phyloP scores from a whole-genome alignment of 2,797 vertebrate genomes.

The Cetoscarus ocellatus region DNA sequence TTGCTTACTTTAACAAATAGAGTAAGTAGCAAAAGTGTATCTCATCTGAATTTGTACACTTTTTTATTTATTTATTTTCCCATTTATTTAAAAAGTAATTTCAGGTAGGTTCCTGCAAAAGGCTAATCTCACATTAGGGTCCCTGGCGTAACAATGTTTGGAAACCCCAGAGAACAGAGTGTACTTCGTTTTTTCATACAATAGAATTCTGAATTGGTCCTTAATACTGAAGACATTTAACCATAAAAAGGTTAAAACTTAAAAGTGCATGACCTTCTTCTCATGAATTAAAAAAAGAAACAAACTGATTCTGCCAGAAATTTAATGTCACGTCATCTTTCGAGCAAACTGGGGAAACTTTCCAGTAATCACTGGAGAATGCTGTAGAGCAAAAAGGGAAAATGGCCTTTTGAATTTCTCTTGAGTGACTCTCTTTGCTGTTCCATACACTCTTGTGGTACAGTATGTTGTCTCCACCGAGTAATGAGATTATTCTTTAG shows the following conservation, averaged over 20 bases:
- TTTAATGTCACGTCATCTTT: slow-evolving; percentile 48
- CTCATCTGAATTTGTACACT: too few species aligned
- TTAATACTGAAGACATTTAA: slow-evolving; percentile 3
- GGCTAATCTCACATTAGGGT: too few species aligned
- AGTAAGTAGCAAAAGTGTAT: too few species aligned
- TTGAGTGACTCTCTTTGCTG: slow-evolving; percentile 55
- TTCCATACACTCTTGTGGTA: slow-evolving; percentile 58
- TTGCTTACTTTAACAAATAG: too few species aligned
- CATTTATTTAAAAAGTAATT: too few species aligned
- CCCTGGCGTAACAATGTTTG: too few species aligned
- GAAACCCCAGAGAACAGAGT: too few species aligned
- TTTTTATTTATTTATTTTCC: not conserved
- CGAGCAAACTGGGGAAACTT: slow-evolving; percentile 63
- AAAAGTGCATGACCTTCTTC: slow-evolving; percentile 24
- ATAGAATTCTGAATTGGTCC: not conserved
- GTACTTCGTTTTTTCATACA: too few species aligned
- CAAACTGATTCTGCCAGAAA: slow-evolving; percentile 24
- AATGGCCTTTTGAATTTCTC: slow-evolving; percentile 66
- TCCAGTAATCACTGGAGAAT: slow-evolving; percentile 68
- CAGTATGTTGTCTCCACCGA: slow-evolving; percentile 52
- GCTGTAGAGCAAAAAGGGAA: slow-evolving; percentile 58
- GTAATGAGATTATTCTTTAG: slow-evolving; percentile 75
- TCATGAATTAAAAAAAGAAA: slow-evolving; percentile 20
- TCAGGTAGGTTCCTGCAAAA: too few species aligned
- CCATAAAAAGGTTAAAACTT: slow-evolving; percentile 11